Base-by-base conservation (phyloP, 2,888 invertebrate species). In the Agriopis aurantiaria region DNA sequence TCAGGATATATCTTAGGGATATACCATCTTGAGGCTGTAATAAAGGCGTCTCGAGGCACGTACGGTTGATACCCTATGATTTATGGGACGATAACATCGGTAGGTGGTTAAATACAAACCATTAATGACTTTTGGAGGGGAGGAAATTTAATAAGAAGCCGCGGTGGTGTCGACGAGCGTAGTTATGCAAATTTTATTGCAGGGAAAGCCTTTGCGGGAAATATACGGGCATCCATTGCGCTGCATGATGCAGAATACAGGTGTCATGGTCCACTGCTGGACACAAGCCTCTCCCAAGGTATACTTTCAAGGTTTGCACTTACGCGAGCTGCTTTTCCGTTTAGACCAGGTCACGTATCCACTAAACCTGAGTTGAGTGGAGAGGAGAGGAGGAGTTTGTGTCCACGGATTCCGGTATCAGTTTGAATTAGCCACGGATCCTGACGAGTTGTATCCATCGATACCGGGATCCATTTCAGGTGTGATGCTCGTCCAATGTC, bases 151-250 rank as follows among this genome's bases (percentile, higher is more conserved):
- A 93, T 93, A 93, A 93, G 93, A 92, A 88, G 88, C 88, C 82
- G 88, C 86, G 87, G 83, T 87, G 65, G 89, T 85, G 91, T 88
- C 87, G 85, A 86, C 89, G 87, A 88, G 89, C 91, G 93, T 92
- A 92, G 91, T 93, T 93, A 93, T 93, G 93, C 91, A 93, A 93
- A 93, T 93, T 93, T 93, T 93, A 93, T 92, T 88, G 92, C 88
- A 88, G 85, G 85, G 82, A 89, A 91, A 91, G 87, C 92, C 91
- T 88, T 80, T 82, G 74, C 73, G 69, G 76, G 83, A 75, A 85
- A 88, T 78, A 81, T 78, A 90, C 86, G 86, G 83, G 61, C 12
- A 8, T 57, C 40, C 73, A 76, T 82, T 80, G 63, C 68, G 71
- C 48, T 66, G 56, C 59, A 43, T 23, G 53, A 41, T 23, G 43